Evolutionary conservation across 1,140 invertebrate species (phyloP).

Genomic region (Cyclina sinensis): DNA sequence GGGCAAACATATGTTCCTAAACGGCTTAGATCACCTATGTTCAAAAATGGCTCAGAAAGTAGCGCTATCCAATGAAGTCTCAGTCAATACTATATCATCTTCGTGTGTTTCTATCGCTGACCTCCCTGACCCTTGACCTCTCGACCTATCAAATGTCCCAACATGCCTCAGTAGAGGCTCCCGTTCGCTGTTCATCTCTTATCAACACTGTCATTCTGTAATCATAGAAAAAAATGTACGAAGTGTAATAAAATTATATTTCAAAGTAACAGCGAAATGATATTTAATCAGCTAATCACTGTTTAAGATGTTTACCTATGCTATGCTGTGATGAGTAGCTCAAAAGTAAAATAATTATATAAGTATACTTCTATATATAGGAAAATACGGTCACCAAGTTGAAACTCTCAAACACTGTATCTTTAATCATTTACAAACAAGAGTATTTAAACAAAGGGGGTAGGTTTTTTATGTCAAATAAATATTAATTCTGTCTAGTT

Average conservation of each 20-base stretch:
- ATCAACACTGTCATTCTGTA: constrained; percentile 48
- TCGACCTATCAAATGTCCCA: constrained; percentile 31
- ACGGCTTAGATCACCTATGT: too few species aligned
- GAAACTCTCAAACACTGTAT: neutral
- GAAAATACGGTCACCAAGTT: neutral
- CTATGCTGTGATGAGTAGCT: neutral
- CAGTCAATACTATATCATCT: neutral
- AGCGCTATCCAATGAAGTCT: too few species aligned
- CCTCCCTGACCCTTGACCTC: constrained; percentile 39
- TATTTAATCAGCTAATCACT: neutral
- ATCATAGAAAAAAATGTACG: constrained; percentile 8
- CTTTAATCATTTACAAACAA: neutral
- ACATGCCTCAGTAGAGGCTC: constrained; percentile 64
- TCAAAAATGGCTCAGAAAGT: too few species aligned
- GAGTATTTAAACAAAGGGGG: neutral
- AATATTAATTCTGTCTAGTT: neutral
- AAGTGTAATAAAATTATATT: constrained; percentile 15
- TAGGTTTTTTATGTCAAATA: neutral
- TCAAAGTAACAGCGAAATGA: constrained; percentile 15
- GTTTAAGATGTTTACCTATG: constrained; percentile 16
- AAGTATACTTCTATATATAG: constrained; percentile 2
- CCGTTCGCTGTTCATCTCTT: constrained; percentile 54
- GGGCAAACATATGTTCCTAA: too few species aligned
- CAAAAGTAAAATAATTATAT: neutral
- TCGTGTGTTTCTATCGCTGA: constrained; percentile 6